A percentile compares a stretch with the other conserved stretches of the same genome.
These are phyloP conservation scores for Drosophila ogumai DNA, from an alignment of 1,140 invertebrate genomes.

Conservation along the genomic window DNA sequence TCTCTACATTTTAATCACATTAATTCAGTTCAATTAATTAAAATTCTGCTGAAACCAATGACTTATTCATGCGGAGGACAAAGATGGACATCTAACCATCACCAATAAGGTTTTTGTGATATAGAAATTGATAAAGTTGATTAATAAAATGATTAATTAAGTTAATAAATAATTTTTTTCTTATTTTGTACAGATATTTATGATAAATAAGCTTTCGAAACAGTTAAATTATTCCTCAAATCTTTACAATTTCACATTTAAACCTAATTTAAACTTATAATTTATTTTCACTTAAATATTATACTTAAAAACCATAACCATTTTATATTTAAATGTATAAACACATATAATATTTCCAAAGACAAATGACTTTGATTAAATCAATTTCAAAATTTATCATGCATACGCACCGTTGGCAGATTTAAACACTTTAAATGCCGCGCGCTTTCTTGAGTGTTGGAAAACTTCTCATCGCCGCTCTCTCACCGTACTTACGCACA, in stretches of 20 bases:
- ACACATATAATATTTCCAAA: no score
- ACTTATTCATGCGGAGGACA: not conserved
- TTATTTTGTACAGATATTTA: not conserved
- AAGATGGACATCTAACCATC: conserved; percentile 1
- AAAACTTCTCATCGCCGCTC: conserved; percentile 24
- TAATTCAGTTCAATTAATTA: conserved; percentile 6
- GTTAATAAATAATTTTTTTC: not conserved
- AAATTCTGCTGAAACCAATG: not conserved
- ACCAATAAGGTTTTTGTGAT: not conserved
- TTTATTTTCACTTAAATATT: no score
- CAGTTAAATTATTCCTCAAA: not conserved
- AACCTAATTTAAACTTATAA: no score
- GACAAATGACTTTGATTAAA: no score
- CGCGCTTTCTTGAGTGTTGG: conserved; percentile 61
- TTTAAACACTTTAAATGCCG: conserved; percentile 40
- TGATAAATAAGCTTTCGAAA: not conserved
- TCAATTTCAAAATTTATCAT: conserved; percentile 9
- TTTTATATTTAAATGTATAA: no score
- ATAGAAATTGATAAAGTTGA: not conserved
- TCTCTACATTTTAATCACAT: conserved; percentile 18
- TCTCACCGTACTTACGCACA: conserved; percentile 8
- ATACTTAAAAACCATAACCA: no score
- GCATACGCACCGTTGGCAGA: conserved; percentile 61
- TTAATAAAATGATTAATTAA: not conserved
- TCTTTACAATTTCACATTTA: not conserved